Evolutionary conservation across 2,888 invertebrate genomes (phyloP).

Genomic region (Tetragonisca angustula): DNA sequence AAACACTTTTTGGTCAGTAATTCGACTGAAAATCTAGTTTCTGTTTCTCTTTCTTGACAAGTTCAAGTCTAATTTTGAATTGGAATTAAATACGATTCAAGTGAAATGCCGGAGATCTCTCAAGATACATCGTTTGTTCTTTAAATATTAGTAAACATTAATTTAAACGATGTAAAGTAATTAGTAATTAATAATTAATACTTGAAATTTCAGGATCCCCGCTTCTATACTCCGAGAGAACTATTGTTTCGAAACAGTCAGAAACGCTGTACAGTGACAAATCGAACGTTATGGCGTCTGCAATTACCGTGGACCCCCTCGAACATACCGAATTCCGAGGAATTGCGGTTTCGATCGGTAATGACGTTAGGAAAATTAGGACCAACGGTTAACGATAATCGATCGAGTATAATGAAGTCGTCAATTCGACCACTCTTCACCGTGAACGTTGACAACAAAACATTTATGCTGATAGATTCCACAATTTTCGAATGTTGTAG

Average conservation of each 20-base stretch:
- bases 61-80: too few species aligned
- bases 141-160: too few species aligned
- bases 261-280: neutral
- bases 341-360: slow-evolving; percentile 18
- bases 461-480: neutral
- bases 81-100: too few species aligned
- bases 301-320: slow-evolving; percentile 5
- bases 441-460: neutral
- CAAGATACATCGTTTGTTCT: too few species aligned
- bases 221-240: too few species aligned
- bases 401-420: slow-evolving; percentile 22
- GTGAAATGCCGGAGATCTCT: too few species aligned
- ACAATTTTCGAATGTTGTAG: neutral
- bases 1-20: too few species aligned
- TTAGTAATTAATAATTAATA: too few species aligned
- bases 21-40: too few species aligned
- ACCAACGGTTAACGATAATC: slow-evolving; percentile 27
- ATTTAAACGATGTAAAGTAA: too few species aligned
- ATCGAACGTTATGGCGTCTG: slow-evolving; percentile 9
- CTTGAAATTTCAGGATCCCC: neutral
- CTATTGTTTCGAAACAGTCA: too few species aligned
- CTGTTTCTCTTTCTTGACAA: too few species aligned
- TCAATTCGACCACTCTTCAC: slow-evolving; percentile 8
- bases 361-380: slow-evolving; percentile 33
- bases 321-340: neutral